phyloP scores from a whole-genome alignment of 2,888 invertebrate genomes.

The Thelaira solivaga region DNA sequence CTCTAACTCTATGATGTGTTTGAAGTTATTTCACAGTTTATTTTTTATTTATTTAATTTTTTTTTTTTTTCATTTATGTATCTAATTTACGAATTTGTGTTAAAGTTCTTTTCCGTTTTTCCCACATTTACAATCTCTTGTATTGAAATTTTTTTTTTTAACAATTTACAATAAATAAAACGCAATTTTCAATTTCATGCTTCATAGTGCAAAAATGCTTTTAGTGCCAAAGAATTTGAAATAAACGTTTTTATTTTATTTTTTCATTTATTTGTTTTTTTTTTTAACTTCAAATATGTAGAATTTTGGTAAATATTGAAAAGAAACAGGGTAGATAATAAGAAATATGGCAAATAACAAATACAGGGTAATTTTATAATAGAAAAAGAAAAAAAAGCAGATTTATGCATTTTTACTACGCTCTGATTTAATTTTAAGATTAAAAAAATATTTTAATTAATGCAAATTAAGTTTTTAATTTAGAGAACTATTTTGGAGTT shows the following conservation, averaged over 20 bases:
- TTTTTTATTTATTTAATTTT: too few species aligned
- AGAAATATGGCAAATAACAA: conserved; percentile 1
- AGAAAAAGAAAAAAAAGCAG: too few species aligned
- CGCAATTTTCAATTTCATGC: conserved; percentile 57
- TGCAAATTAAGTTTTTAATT: not conserved
- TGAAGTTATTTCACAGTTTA: not conserved
- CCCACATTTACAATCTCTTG: conserved; percentile 3
- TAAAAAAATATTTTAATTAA: not conserved
- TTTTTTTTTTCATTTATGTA: too few species aligned
- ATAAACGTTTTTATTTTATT: conserved; percentile 18
- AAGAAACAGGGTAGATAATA: not conserved
- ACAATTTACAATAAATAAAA: conserved; percentile 53
- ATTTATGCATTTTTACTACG: conserved; percentile 5
- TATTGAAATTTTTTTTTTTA: conserved; percentile 33
- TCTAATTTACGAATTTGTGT: too few species aligned
- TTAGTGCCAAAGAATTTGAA: conserved; percentile 21
- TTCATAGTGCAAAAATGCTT: conserved; percentile 46
- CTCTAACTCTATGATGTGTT: too few species aligned
- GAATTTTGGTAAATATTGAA: not conserved
- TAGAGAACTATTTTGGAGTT: too few species aligned
- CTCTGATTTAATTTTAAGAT: conserved; percentile 26
- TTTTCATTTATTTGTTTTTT: conserved; percentile 5
- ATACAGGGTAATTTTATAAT: not conserved
- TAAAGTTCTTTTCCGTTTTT: not conserved
- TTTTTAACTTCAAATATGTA: not conserved